A percentile compares a stretch with the other conserved stretches of the same genome.
Conservation (phyloP, 2,797 vertebrate species). For the Gymnoscopelus microlampas region DNA sequence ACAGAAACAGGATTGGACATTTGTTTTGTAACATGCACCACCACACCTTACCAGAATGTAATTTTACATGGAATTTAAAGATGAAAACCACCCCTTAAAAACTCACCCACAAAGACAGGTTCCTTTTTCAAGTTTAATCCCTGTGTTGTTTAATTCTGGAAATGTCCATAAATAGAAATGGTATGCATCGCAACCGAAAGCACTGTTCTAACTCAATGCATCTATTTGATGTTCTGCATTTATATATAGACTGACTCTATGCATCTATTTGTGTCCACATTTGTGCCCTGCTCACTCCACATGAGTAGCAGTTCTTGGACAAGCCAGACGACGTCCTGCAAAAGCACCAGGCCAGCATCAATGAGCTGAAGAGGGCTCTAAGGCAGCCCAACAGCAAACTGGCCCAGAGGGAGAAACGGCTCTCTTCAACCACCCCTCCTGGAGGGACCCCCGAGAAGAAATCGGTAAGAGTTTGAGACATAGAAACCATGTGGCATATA, state of each 20-base stretch:
- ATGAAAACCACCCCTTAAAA: not conserved
- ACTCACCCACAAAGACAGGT: not conserved
- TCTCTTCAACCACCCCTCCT: slow-evolving; percentile 87
- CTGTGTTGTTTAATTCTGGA: slow-evolving; percentile 1
- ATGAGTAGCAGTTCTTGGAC: slow-evolving; percentile 90
- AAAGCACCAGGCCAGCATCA: slow-evolving; percentile 99
- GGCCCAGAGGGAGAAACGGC: slow-evolving; percentile 90
- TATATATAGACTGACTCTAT: too few species aligned
- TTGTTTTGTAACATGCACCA: not conserved
- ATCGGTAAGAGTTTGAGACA: slow-evolving; percentile 71
- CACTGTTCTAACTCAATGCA: too few species aligned
- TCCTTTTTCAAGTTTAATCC: slow-evolving; percentile 6
- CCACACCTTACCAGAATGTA: not conserved
- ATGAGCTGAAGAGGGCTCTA: slow-evolving; percentile 95
- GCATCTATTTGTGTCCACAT: slow-evolving; percentile 5
- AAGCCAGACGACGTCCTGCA: slow-evolving; percentile 96
- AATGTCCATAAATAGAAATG: not conserved
- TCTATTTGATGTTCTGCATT: too few species aligned
- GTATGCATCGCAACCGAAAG: too few species aligned
- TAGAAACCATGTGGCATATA: not conserved
- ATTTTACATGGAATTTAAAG: not conserved
- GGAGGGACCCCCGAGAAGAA: slow-evolving; percentile 91
- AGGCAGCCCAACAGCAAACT: slow-evolving; percentile 98
- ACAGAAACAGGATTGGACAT: slow-evolving; percentile 10
- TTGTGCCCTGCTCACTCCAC: slow-evolving; percentile 32